Percentiles rank a stretch among this genome's conserved stretches.
Conservation (phyloP, 2,888 invertebrate genomes). For the Eilema depressum region DNA sequence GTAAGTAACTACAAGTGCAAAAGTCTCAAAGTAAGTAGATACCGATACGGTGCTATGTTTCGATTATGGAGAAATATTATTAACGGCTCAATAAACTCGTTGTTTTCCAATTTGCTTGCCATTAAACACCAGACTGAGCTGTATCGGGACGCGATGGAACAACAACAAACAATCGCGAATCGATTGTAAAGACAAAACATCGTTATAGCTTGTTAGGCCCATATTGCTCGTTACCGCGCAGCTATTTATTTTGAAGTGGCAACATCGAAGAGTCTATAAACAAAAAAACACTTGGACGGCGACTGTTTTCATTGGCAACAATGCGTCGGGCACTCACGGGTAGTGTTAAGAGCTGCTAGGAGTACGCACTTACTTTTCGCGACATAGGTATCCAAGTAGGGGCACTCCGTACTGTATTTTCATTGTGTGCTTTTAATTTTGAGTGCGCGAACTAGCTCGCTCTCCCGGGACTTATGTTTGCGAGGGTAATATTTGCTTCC, state of each 20-base stretch:
- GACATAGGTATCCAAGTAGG: slow-evolving; percentile 83
- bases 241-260: slow-evolving; percentile 86
- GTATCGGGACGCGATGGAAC: slow-evolving; percentile 62
- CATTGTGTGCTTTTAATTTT: slow-evolving; percentile 89
- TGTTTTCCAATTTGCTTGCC: slow-evolving; percentile 48
- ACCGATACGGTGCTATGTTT: neutral
- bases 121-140: slow-evolving; percentile 58
- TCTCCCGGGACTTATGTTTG: slow-evolving; percentile 87
- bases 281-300: slow-evolving; percentile 85
- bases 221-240: slow-evolving; percentile 80
- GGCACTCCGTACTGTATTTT: slow-evolving; percentile 85
- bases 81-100: slow-evolving; percentile 46
- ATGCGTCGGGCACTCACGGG: slow-evolving; percentile 71
- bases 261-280: slow-evolving; percentile 85
- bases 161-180: slow-evolving; percentile 72
- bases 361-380: slow-evolving; percentile 85
- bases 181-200: slow-evolving; percentile 78
- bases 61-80: slow-evolving; percentile 25
- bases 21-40: neutral
- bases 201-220: slow-evolving; percentile 81
- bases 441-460: slow-evolving; percentile 89
- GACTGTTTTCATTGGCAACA: slow-evolving; percentile 86
- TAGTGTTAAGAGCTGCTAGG: slow-evolving; percentile 81
- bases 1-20: too few species aligned
- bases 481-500: slow-evolving; percentile 88